These are phyloP conservation scores for Melanotaenia duboulayi DNA, from an alignment of 2,113 vertebrate species.

Conservation along the genomic window DNA sequence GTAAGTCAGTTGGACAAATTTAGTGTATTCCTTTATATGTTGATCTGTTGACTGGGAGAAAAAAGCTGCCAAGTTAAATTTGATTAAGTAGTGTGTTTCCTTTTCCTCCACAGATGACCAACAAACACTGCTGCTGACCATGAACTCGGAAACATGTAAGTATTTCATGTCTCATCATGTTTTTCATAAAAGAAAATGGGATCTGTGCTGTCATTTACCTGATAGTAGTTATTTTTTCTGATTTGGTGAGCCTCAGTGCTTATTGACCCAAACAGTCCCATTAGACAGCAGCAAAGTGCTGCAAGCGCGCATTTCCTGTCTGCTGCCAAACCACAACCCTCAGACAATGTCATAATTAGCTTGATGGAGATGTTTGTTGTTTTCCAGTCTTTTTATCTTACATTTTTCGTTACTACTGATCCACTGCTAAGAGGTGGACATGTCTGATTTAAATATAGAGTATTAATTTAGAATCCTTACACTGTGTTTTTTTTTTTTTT, in stretches of 20 bases:
- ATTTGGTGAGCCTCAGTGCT: neutral
- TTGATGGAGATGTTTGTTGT: neutral
- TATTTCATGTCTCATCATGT: neutral
- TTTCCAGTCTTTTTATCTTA: neutral
- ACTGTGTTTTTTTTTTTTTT: neutral
- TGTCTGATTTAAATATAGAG: neutral
- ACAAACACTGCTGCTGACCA: constrained; percentile 20
- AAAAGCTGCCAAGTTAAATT: neutral
- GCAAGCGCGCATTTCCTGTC: neutral
- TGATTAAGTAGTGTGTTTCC: neutral
- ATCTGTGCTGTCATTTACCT: no score
- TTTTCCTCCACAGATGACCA: constrained; percentile 1
- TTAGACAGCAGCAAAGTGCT: neutral
- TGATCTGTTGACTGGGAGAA: neutral
- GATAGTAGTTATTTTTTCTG: neutral
- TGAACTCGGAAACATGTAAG: constrained; percentile 60
- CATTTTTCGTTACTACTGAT: neutral
- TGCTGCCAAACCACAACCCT: neutral
- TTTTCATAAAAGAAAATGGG: neutral
- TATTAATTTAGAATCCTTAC: neutral
- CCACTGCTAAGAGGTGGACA: neutral
- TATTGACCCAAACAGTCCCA: neutral
- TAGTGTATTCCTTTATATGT: no score
- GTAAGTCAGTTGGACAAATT: no score
- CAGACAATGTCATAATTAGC: no score